phyloP scores from a whole-genome alignment of 2,113 vertebrate genomes.

The Phycodurus eques region DNA sequence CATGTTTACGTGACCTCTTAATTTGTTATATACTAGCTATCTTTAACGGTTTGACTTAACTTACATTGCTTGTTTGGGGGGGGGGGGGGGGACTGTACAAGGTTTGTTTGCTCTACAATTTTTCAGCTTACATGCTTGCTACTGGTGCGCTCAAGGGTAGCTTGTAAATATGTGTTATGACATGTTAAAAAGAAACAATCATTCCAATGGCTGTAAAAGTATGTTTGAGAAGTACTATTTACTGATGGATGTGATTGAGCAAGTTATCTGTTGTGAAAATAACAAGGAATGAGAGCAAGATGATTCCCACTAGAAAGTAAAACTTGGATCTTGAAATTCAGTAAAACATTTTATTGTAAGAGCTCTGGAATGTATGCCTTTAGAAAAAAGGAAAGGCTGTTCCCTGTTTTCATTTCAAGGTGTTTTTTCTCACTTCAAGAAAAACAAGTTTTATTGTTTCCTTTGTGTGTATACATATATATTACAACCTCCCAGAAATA shows the following conservation, averaged over 20 bases:
- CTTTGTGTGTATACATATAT: slow-evolving; percentile 40
- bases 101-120: too few species aligned
- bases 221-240: background rate
- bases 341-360: slow-evolving; percentile 61
- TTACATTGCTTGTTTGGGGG: too few species aligned
- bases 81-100: too few species aligned
- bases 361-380: slow-evolving; percentile 65
- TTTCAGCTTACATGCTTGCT: too few species aligned
- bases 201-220: too few species aligned
- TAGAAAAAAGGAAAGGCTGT: slow-evolving; percentile 21
- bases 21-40: too few species aligned
- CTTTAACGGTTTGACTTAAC: too few species aligned
- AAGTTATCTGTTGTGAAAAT: background rate
- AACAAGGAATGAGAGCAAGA: background rate
- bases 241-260: too few species aligned
- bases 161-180: too few species aligned
- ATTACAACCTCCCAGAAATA: slow-evolving; percentile 54
- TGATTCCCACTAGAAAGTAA: background rate
- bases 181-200: too few species aligned
- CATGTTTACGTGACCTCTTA: too few species aligned
- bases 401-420: slow-evolving; percentile 25
- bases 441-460: slow-evolving; percentile 18
- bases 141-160: too few species aligned
- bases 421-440: slow-evolving; percentile 1
- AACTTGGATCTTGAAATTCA: background rate